Percentiles rank a stretch among this genome's conserved stretches.
phyloP scores from a whole-genome alignment of 1,140 invertebrate species.

The Acyrthosiphon pisum region DNA sequence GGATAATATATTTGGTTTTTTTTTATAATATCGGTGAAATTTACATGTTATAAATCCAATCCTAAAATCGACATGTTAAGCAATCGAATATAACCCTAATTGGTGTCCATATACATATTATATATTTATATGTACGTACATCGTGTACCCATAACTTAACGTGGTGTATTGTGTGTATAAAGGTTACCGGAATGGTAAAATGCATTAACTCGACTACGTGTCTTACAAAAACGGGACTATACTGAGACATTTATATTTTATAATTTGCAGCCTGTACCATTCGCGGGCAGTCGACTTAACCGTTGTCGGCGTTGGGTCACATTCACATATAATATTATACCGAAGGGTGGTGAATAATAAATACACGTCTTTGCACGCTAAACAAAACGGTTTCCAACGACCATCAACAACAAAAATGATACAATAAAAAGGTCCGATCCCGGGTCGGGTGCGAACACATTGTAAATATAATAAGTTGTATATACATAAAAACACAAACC shows the following conservation, averaged over 20 bases:
- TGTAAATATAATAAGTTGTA: not conserved
- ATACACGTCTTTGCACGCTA: not conserved
- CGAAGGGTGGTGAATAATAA: not conserved
- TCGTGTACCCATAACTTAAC: not conserved
- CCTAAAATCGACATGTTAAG: not conserved
- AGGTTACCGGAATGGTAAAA: not conserved
- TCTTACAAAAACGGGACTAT: not conserved
- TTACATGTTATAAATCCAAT: not conserved
- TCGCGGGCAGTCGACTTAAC: not conserved
- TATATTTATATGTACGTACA: not conserved
- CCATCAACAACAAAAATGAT: not conserved
- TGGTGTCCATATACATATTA: too few species aligned
- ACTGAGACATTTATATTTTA: not conserved
- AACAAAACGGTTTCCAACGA: conserved; percentile 4
- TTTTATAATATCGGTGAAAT: not conserved
- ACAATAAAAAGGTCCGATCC: conserved; percentile 13
- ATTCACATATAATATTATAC: not conserved
- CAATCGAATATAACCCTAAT: not conserved
- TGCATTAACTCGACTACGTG: not conserved
- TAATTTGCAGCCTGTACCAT: not conserved
- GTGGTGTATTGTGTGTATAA: not conserved
- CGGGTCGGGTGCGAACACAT: conserved; percentile 5
- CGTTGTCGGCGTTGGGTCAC: not conserved
- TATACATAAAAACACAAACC: not conserved
- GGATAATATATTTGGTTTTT: too few species aligned